Percentiles rank a stretch among this genome's conserved stretches.
phyloP scores from a whole-genome alignment of 2,113 vertebrate genomes.

The Apodemus speciosus region DNA sequence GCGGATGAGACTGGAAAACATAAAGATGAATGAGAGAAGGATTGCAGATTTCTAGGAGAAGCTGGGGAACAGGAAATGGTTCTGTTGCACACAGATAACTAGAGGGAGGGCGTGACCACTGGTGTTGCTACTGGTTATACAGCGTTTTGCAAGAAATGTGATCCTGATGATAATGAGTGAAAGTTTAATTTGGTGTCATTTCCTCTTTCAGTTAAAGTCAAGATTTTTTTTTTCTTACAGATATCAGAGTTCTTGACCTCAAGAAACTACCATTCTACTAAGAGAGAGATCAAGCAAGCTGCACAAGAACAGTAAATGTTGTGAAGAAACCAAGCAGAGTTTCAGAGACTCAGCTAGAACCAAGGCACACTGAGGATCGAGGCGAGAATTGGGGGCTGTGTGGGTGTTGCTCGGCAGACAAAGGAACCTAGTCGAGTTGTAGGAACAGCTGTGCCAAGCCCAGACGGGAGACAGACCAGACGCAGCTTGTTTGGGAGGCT shows the following conservation, averaged over 20 bases:
- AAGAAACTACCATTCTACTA: neutral
- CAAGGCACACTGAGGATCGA: rapidly evolving
- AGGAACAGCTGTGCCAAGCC: neutral
- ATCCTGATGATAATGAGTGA: neutral
- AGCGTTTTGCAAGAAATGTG: constrained; percentile 8
- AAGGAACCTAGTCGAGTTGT: neutral
- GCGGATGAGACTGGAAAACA: neutral
- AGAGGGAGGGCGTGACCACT: neutral
- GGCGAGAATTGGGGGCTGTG: rapidly evolving
- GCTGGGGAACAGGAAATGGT: neutral
- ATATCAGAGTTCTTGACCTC: neutral
- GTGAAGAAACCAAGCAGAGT: neutral
- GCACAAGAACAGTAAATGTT: neutral
- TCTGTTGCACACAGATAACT: neutral
- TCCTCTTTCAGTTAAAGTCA: neutral
- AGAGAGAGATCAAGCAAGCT: neutral
- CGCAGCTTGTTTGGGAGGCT: neutral
- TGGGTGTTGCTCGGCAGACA: neutral
- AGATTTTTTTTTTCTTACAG: constrained; percentile 13
- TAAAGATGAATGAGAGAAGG: neutral
- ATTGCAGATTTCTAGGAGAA: neutral
- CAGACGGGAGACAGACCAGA: neutral
- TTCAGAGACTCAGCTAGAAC: neutral
- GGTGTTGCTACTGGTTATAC: neutral
- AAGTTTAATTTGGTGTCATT: neutral